Percentiles rank a stretch among this genome's conserved stretches.
Evolutionary conservation across 2,888 invertebrate species (phyloP).

Genomic region (Nipponacmea schrenckii): DNA sequence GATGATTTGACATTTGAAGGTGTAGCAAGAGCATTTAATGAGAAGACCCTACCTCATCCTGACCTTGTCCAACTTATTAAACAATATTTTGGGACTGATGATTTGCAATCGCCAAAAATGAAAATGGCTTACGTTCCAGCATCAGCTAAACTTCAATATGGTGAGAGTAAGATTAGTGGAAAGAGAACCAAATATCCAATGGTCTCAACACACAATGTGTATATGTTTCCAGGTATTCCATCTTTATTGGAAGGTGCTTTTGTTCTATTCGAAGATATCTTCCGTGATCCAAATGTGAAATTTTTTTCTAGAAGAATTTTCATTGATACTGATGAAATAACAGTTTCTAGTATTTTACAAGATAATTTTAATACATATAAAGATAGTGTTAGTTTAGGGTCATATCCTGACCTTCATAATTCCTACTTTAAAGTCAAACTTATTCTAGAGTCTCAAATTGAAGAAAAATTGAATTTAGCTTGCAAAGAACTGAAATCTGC

Average conservation of each 20-base stretch:
- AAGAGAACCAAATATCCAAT: constrained; percentile 70
- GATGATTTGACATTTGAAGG: constrained; percentile 82
- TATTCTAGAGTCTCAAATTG: constrained; percentile 70
- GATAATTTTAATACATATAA: constrained; percentile 69
- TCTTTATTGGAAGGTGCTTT: constrained; percentile 70
- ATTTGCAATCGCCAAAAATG: constrained; percentile 63
- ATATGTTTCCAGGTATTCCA: constrained; percentile 80
- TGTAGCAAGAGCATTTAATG: constrained; percentile 70
- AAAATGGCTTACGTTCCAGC: constrained; percentile 69
- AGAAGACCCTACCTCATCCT: constrained; percentile 63
- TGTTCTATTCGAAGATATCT: constrained; percentile 64
- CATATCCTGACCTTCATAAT: constrained; percentile 72
- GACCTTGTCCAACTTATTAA: constrained; percentile 66
- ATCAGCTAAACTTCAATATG: constrained; percentile 70
- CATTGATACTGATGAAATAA: constrained; percentile 65
- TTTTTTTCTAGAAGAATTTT: constrained; percentile 63
- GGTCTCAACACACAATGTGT: constrained; percentile 74
- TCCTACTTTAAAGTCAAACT: constrained; percentile 72
- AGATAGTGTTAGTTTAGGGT: constrained; percentile 72
- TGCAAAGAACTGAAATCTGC: constrained; percentile 59
- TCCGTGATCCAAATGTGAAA: constrained; percentile 56
- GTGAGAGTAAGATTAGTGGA: constrained; percentile 68
- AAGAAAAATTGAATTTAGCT: constrained; percentile 65
- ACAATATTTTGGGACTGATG: constrained; percentile 62
- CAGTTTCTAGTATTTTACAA: constrained; percentile 69